Percentiles rank a stretch among this genome's conserved stretches.
phyloP scores from a whole-genome alignment of 2,888 invertebrate species.

The Apodemia zela region DNA sequence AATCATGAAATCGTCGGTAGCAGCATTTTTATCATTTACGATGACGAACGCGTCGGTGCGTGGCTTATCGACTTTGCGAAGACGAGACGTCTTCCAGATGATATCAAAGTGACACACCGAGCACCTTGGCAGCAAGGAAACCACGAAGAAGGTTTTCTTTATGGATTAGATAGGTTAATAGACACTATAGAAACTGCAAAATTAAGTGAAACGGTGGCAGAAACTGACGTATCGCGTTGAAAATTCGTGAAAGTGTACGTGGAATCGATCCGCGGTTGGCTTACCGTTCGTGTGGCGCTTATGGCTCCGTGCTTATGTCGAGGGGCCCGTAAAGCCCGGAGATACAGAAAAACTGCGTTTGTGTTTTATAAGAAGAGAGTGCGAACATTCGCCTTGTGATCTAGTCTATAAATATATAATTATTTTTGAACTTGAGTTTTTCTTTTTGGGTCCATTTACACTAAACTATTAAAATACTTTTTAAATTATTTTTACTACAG shows the following conservation, averaged over 20 bases:
- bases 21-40: constrained; percentile 96
- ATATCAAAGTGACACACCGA: constrained; percentile 87
- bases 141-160: constrained; percentile 96
- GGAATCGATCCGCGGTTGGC: constrained; percentile 64
- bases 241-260: constrained; percentile 52
- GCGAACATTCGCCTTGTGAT: constrained; percentile 64
- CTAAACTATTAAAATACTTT: too few relatives aligned
- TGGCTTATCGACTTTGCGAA: constrained; percentile 99
- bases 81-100: constrained; percentile 87
- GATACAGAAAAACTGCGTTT: constrained; percentile 57
- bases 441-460: constrained; percentile 23
- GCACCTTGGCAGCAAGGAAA: constrained; percentile 94
- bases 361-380: constrained; percentile 65
- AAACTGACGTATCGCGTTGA: constrained; percentile 75
- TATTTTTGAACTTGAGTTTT: constrained; percentile 33
- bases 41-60: constrained; percentile 91
- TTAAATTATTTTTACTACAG: too few relatives aligned
- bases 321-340: constrained; percentile 51
- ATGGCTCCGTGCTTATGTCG: constrained; percentile 42
- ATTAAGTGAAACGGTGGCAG: constrained; percentile 46
- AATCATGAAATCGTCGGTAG: constrained; percentile 96
- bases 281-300: constrained; percentile 51
- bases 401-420: constrained; percentile 65
- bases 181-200: constrained; percentile 76
- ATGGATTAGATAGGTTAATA: constrained; percentile 95